These are phyloP conservation scores for Piscicola geometra DNA, from an alignment of 2,888 invertebrate species.

Conservation along the genomic window DNA sequence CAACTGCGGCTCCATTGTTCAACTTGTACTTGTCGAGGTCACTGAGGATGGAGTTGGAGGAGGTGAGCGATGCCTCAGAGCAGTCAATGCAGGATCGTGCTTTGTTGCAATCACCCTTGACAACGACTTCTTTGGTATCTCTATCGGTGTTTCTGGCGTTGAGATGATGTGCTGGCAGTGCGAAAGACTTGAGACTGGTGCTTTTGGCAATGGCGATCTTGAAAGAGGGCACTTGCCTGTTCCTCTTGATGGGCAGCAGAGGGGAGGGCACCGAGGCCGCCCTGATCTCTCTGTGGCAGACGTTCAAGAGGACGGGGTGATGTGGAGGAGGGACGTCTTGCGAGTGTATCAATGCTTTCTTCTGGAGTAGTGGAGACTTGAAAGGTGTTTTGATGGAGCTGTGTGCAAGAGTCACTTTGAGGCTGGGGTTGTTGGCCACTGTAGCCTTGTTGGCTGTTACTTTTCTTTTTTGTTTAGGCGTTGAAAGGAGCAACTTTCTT, in stretches of 20 bases:
- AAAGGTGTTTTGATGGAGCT: not conserved
- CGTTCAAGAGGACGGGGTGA: not conserved
- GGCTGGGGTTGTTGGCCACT: not conserved
- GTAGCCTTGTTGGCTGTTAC: not conserved
- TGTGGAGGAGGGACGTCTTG: not conserved
- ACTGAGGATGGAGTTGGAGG: not conserved
- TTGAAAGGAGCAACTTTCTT: not conserved
- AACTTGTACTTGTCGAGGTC: constrained; percentile 4
- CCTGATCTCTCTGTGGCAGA: not conserved
- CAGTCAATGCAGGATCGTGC: no score
- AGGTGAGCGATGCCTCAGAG: not conserved
- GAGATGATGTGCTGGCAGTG: not conserved
- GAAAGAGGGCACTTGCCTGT: not conserved
- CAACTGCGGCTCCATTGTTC: no score
- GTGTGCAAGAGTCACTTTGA: not conserved
- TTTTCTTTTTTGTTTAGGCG: not conserved
- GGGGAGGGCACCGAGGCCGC: not conserved
- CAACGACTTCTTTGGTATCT: no score
- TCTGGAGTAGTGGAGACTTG: not conserved
- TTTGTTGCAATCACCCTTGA: no score
- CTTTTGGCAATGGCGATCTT: not conserved
- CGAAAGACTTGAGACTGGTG: not conserved
- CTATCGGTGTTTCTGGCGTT: not conserved
- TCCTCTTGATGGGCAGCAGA: not conserved
- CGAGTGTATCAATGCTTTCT: not conserved